Evolutionary conservation across 2,888 invertebrate genomes (phyloP), one percentile per base, ranked within the genome.

Genomic region (Drosophila mimetica): DNA sequence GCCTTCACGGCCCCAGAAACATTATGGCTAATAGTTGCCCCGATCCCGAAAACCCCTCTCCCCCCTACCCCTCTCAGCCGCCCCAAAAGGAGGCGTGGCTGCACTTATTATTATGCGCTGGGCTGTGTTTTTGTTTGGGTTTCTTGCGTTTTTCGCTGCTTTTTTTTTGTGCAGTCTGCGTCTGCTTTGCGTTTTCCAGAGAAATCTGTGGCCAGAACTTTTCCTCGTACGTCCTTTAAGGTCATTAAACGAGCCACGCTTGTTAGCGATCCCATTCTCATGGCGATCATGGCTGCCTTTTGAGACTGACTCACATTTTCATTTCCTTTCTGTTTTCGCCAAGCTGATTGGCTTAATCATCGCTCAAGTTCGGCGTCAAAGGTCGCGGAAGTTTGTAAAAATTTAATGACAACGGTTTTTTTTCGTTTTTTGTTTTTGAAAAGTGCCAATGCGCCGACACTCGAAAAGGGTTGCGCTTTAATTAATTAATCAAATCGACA

Each of bases 401-500:
- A 65, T 65, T 54, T 58, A 55, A 80, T 54, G 51, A 67, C 66
- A 84, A 25, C 25, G 1, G 25, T 7, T 7, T 4, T 25, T 25
- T 7, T 25, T n/a, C n/a, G n/a, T n/a, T n/a, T 25, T 25, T 69
- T 64, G 71, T 69, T 85, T 65, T 47, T 11, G 30, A 66, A 71
- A 85, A 81, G 83, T 86, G 86, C 42, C 74, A 86, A 66, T 63
- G 87, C 87, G 87, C 87, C 81, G 86, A 80, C 89, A 88, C 81
- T 74, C 69, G 65, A 57, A 85, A 81, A 86, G 82, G 82, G 87
- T 86, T 82, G 87, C 61, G 79, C 73, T 70, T 86, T 87, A 84
- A 84, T 84, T 89, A 89, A 89, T 84, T 84, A 89, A 84, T 84
- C 88, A 79, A 84, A 89, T 80, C 89, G 87, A 59, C 70, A 86